Conservation (phyloP, 2,888 invertebrate genomes). For the Zhengitettix transpicula region DNA sequence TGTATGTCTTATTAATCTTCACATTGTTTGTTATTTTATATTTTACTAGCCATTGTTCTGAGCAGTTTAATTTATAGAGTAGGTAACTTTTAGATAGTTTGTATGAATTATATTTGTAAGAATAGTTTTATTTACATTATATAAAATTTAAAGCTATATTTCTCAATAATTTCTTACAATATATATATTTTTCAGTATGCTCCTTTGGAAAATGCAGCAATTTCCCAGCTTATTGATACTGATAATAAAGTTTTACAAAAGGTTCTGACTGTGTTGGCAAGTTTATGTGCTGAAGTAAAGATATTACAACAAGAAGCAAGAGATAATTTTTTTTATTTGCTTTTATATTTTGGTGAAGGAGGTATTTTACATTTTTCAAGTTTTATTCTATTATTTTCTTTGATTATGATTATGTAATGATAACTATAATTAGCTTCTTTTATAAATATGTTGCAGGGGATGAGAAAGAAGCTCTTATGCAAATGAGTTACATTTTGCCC, state of each 20-base stretch:
- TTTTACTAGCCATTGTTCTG: no score
- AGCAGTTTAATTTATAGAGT: no score
- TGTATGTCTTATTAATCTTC: no score
- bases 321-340: constrained; percentile 35
- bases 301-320: constrained; percentile 48
- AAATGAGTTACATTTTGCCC: constrained; percentile 29
- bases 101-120: no score
- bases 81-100: no score
- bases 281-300: constrained; percentile 61
- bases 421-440: background rate
- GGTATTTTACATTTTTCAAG: constrained; percentile 1
- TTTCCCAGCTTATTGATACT: constrained; percentile 57
- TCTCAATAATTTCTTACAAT: no score
- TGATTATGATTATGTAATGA: background rate
- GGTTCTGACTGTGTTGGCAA: constrained; percentile 60
- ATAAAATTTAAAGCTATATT: no score
- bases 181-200: constrained; percentile 21
- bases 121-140: no score
- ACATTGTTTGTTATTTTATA: no score
- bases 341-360: constrained; percentile 53
- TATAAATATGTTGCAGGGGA: background rate
- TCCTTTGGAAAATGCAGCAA: constrained; percentile 43
- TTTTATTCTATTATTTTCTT: background rate
- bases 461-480: constrained; percentile 26
- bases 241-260: constrained; percentile 69